phyloP scores from a whole-genome alignment of 2,888 invertebrate species.

The Mimas tiliae region DNA sequence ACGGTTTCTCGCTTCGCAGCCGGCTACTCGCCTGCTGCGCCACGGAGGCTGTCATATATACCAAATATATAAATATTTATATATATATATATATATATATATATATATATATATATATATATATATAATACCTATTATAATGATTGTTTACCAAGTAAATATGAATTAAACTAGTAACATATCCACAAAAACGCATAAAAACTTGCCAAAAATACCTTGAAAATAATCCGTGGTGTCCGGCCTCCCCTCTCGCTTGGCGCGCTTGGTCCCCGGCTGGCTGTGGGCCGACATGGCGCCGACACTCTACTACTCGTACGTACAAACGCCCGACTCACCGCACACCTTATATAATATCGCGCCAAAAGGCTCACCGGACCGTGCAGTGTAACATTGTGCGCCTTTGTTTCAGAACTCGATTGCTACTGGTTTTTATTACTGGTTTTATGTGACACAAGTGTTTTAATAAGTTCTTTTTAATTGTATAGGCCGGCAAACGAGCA shows the following conservation, averaged over 20 bases:
- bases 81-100: no score
- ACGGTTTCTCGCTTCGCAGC: no score
- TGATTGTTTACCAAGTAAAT: not conserved
- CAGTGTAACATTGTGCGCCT: slow-evolving; percentile 28
- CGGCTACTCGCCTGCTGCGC: no score
- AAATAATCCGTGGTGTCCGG: slow-evolving; percentile 67
- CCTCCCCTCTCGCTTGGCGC: slow-evolving; percentile 68
- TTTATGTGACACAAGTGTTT: slow-evolving; percentile 3
- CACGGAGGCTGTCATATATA: no score
- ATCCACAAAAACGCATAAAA: not conserved
- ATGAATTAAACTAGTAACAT: not conserved
- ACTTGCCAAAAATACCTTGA: slow-evolving; percentile 57
- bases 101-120: no score
- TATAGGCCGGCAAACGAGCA: no score
- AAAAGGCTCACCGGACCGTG: slow-evolving; percentile 62
- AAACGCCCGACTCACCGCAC: slow-evolving; percentile 22
- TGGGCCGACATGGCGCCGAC: slow-evolving; percentile 57
- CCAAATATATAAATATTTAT: no score
- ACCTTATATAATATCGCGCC: slow-evolving; percentile 68
- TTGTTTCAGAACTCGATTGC: slow-evolving; percentile 49
- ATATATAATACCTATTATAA: no score
- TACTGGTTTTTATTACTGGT: slow-evolving; percentile 19
- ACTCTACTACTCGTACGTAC: slow-evolving; percentile 34
- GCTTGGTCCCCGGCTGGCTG: slow-evolving; percentile 61
- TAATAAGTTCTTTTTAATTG: no score